Evolutionary conservation across 2,797 vertebrate species (phyloP), one percentile per base, ranked within the genome.

Genomic region (Coregonus suidteri): DNA sequence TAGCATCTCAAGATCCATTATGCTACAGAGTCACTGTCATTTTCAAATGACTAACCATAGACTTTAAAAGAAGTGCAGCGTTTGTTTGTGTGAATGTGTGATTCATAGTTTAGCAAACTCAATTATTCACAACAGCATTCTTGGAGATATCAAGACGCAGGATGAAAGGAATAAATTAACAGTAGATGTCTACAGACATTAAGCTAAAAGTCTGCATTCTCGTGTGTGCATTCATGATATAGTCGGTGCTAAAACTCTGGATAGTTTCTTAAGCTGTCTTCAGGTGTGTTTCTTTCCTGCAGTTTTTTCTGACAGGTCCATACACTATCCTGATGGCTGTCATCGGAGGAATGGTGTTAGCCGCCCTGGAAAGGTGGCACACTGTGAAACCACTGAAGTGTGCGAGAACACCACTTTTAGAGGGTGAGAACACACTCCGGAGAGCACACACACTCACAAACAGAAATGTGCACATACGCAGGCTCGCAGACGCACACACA

Each of bases 141-240:
- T 75, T 83, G 81, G 68, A 31, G 71, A 79, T 66, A 79, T 76
- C 69, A 62, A 83, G 78, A 35, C 74, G 25, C 77, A 67, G 65
- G 4, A 69, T 83, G 41, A 56, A 56, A 18, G 53, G 16, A 18
- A 54, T 18, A 54, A 18, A 5, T 15, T 54, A 11, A 3, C 7
- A 54, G 53, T 54, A 15, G 53, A 54, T 72, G 79, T 88, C 87
- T 73, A 15, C 25, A 75, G 41, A 47, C 41, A 11, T 47, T 3
- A 47, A 47, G 41, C 41, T 47, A 47, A 11, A 47, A 47, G 53
- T 56, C 53, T 18, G 6, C 15, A 56, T n/a, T 56, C 20, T 7
- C 71, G 76, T 68, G 78, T 77, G 67, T 78, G 85, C 83, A 84
- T 86, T 89, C 73, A 82, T 84, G 87, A 91, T 84, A 84, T 85